phyloP scores from a whole-genome alignment of 2,113 vertebrate genomes.

The Mirounga angustirostris region DNA sequence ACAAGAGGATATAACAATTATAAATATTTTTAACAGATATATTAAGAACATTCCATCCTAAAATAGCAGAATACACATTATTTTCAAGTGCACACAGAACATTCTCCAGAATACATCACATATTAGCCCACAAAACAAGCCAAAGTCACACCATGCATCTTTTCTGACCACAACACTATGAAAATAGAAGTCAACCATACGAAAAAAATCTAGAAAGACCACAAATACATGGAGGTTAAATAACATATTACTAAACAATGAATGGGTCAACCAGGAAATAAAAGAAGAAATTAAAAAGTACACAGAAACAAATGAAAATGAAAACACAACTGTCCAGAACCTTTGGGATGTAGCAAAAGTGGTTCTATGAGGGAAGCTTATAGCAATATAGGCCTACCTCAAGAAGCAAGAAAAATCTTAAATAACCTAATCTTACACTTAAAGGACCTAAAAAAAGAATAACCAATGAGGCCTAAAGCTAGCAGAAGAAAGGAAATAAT shows the following conservation, averaged over 20 bases:
- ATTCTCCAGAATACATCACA: neutral
- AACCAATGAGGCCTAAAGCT: neutral
- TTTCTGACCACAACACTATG: neutral
- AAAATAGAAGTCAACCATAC: neutral
- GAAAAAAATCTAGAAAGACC: neutral
- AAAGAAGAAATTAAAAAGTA: neutral
- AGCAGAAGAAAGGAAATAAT: neutral
- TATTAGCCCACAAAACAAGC: neutral
- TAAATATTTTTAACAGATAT: neutral
- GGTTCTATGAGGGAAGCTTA: neutral
- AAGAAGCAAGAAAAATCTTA: neutral
- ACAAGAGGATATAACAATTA: neutral
- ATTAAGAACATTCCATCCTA: neutral
- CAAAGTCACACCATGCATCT: neutral
- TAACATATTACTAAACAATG: neutral
- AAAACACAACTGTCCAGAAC: neutral
- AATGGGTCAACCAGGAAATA: neutral
- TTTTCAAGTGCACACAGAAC: neutral
- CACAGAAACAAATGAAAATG: neutral
- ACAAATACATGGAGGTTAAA: neutral
- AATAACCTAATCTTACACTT: neutral
- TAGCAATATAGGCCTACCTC: neutral
- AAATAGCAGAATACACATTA: neutral
- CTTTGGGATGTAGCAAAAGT: neutral
- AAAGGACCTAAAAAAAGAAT: neutral